Evolutionary conservation across 1,140 invertebrate species (phyloP).

Genomic region (Drosophila bocki): DNA sequence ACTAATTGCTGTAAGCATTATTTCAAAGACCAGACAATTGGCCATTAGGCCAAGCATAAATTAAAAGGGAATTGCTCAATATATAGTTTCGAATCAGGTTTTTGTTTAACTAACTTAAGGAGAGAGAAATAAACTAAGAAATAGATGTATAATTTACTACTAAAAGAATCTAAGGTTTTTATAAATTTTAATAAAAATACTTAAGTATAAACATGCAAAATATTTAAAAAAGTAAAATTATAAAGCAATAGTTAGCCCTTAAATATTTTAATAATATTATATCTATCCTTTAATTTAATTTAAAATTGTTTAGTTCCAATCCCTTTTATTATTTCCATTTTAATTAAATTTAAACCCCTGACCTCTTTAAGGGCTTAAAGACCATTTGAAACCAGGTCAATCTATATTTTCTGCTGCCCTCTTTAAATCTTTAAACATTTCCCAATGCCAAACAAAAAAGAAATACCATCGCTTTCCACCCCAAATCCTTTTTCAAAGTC

Average conservation of each 20-base stretch:
- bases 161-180: not conserved
- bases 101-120: not conserved
- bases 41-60: constrained; percentile 13
- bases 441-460: constrained; percentile 10
- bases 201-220: not conserved
- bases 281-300: not conserved
- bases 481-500: constrained; percentile 67
- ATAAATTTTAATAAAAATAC: not conserved
- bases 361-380: constrained; percentile 24
- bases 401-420: constrained; percentile 2
- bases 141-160: not conserved
- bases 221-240: not conserved
- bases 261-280: not conserved
- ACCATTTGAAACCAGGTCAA: constrained; percentile 11
- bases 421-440: constrained; percentile 34
- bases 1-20: constrained; percentile 23
- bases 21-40: constrained; percentile 18
- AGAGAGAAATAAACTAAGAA: not conserved
- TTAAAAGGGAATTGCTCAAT: constrained; percentile 9
- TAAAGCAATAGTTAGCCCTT: rapidly evolving
- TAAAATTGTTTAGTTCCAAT: not conserved
- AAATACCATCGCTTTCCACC: constrained; percentile 3
- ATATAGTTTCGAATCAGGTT: constrained; percentile 3
- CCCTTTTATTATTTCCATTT: not conserved
- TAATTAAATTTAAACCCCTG: not conserved